Percentiles rank a stretch among this genome's conserved stretches.
Conservation (phyloP, 1,140 invertebrate species). For the Asobara japonica region DNA sequence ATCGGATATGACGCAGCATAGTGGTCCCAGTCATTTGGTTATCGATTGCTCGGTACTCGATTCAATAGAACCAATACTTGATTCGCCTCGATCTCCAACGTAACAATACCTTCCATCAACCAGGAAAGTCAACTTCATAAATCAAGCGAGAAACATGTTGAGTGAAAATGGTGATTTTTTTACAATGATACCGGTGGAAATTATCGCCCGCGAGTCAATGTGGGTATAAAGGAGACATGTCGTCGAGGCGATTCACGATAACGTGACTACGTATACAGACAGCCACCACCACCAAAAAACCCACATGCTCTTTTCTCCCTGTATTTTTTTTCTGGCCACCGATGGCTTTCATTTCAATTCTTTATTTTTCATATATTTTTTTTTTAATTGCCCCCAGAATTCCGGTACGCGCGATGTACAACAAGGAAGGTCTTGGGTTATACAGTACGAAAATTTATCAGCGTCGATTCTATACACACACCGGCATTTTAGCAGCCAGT, state of each 20-base stretch:
- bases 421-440: constrained; percentile 41
- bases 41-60: no score
- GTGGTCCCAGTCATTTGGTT: no score
- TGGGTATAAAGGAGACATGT: constrained; percentile 26
- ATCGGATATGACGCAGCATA: no score
- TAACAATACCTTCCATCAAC: no score
- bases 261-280: constrained; percentile 12
- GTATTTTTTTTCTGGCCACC: constrained; percentile 16
- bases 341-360: constrained; percentile 3
- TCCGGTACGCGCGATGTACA: constrained; percentile 24
- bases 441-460: constrained; percentile 38
- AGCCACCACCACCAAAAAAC: background rate
- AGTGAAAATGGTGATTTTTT: constrained; percentile 29
- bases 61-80: no score
- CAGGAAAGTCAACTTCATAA: background rate
- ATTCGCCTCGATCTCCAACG: no score
- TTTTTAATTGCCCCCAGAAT: constrained; percentile 22
- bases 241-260: constrained; percentile 25
- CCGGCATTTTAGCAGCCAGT: constrained; percentile 34
- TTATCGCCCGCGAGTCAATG: constrained; percentile 20
- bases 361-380: constrained; percentile 1
- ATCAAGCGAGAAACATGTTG: constrained; percentile 13
- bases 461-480: constrained; percentile 42
- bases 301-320: background rate
- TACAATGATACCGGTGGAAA: constrained; percentile 20